phyloP scores from a whole-genome alignment of 2,797 vertebrate genomes.

The Pelobates cultripes region DNA sequence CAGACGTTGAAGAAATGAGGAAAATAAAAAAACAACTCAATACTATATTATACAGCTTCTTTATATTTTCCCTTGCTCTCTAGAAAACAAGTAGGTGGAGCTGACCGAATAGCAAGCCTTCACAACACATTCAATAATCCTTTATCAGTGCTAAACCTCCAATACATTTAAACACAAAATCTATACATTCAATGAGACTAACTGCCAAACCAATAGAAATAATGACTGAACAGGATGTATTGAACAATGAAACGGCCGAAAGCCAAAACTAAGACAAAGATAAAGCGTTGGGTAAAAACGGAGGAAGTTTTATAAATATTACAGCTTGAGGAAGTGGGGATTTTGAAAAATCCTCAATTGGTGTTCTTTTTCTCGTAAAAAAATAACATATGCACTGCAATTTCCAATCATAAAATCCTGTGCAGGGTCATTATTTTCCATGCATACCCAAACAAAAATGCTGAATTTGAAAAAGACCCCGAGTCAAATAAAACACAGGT shows the following conservation, averaged over 20 bases:
- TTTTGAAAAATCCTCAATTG: constrained; percentile 9
- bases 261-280: constrained; percentile 44
- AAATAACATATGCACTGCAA: constrained; percentile 7
- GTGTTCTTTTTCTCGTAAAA: constrained; percentile 33
- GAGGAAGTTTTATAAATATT: constrained; percentile 46
- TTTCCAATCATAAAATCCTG: constrained; percentile 4
- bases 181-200: constrained; percentile 57
- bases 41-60: constrained; percentile 17
- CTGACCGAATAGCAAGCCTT: constrained; percentile 41
- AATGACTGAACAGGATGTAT: constrained; percentile 53
- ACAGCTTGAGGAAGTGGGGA: constrained; percentile 23
- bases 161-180: constrained; percentile 57
- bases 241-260: constrained; percentile 49
- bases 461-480: neutral
- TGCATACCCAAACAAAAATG: constrained; percentile 8
- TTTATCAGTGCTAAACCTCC: constrained; percentile 57
- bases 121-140: constrained; percentile 56
- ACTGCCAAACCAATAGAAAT: constrained; percentile 57
- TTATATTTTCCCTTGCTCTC: constrained; percentile 30
- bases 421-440: neutral
- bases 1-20: neutral
- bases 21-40: constrained; percentile 1
- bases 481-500: constrained; percentile 16
- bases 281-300: constrained; percentile 30
- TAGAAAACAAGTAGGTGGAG: constrained; percentile 49